Conservation (phyloP, 2,113 vertebrate genomes). For the Zosterops borbonicus region DNA sequence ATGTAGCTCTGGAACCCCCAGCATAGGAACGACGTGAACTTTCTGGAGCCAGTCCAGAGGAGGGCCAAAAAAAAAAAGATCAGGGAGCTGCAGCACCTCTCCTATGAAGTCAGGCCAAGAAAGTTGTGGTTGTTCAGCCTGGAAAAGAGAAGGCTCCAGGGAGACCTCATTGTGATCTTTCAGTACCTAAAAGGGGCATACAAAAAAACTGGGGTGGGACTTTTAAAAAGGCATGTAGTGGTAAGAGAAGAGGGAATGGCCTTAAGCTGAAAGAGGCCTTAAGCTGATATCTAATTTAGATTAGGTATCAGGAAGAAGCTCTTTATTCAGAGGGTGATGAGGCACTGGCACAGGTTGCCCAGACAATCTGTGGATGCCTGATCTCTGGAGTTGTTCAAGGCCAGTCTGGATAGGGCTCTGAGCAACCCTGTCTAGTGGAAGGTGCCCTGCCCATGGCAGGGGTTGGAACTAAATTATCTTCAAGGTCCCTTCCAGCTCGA, state of each 20-base stretch:
- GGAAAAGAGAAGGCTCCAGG: neutral
- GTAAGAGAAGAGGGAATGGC: neutral
- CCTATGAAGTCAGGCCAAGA: neutral
- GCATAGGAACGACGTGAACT: neutral
- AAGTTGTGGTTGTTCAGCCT: neutral
- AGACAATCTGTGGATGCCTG: neutral
- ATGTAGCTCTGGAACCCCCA: neutral
- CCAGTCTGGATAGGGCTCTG: neutral
- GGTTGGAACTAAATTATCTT: neutral
- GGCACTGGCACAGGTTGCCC: neutral
- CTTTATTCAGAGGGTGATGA: neutral
- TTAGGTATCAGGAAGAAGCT: neutral
- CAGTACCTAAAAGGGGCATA: neutral
- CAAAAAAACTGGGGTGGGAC: neutral
- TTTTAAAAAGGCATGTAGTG: neutral
- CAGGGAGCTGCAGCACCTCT: neutral
- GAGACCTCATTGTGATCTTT: neutral
- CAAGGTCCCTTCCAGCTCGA: neutral
- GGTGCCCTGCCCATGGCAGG: neutral
- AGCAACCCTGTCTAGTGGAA: neutral
- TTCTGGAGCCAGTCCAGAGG: neutral
- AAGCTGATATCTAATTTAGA: neutral
- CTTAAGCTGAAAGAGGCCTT: neutral
- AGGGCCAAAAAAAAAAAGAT: neutral
- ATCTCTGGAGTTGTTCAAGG: neutral